These are phyloP conservation scores for Zaprionus ghesquierei DNA, from an alignment of 1,140 invertebrate genomes.

Conservation along the genomic window DNA sequence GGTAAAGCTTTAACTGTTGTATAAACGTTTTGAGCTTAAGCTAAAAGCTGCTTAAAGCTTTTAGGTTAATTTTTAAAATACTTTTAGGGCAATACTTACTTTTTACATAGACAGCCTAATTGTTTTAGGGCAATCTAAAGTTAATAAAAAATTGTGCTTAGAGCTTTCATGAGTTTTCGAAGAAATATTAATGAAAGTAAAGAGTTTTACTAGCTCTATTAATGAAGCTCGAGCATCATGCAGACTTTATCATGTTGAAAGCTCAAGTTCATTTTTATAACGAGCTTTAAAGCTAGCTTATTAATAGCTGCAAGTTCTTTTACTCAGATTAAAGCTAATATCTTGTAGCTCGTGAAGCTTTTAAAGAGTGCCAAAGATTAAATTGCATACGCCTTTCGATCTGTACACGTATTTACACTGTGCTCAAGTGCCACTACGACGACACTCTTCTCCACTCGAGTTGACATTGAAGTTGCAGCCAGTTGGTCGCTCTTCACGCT, in stretches of 20 bases:
- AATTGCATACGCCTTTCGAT: slow-evolving; percentile 12
- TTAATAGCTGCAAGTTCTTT: background rate
- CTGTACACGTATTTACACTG: slow-evolving; percentile 7
- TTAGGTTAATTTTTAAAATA: background rate
- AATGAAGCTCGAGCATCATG: no score
- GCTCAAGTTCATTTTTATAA: background rate
- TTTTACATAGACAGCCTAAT: no score
- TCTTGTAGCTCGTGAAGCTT: background rate
- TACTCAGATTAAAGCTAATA: background rate
- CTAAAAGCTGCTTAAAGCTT: background rate
- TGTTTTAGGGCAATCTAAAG: no score
- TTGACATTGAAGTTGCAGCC: slow-evolving; percentile 50
- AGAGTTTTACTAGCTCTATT: no score
- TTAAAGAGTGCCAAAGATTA: background rate
- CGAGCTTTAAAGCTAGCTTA: background rate
- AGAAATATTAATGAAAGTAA: no score
- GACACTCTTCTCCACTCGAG: slow-evolving; percentile 12
- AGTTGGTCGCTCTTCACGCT: background rate
- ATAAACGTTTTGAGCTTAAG: background rate
- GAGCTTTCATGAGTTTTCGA: no score
- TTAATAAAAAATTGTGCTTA: no score
- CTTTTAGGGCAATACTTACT: background rate
- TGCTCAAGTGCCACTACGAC: slow-evolving; percentile 18
- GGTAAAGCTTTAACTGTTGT: background rate
- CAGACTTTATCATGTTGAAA: background rate